A percentile compares a stretch with the other conserved stretches of the same genome.
Conservation (phyloP, 1,140 invertebrate species). For the Drosophila ironensis region DNA sequence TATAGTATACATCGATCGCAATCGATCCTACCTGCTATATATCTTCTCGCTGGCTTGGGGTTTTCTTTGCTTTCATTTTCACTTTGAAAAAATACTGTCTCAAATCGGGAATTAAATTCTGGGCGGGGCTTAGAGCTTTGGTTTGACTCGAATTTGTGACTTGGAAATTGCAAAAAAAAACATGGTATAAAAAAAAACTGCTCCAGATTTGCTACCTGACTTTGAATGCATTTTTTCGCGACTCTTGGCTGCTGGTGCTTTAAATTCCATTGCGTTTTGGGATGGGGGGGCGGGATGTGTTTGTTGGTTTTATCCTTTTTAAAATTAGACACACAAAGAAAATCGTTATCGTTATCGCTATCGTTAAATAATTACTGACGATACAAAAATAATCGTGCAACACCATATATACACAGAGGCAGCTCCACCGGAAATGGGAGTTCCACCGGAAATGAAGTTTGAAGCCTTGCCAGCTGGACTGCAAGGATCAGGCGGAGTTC, state of each 20-base stretch:
- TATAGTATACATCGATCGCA: constrained; percentile 34
- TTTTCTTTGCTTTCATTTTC: constrained; percentile 5
- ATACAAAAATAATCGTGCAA: constrained; percentile 49
- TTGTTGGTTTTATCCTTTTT: constrained; percentile 19
- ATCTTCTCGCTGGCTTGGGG: constrained; percentile 55
- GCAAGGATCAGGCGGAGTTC: too few relatives aligned
- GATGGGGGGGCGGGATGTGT: too few relatives aligned
- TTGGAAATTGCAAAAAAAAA: too few relatives aligned
- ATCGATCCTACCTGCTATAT: constrained; percentile 45
- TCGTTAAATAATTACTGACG: constrained; percentile 73
- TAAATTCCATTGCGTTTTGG: too few relatives aligned
- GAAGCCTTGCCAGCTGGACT: too few relatives aligned
- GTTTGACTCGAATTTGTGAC: background rate
- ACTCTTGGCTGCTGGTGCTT: too few relatives aligned
- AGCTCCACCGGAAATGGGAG: constrained; percentile 13
- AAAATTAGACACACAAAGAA: constrained; percentile 45
- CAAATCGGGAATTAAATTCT: background rate
- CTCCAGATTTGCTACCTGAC: background rate
- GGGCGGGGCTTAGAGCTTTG: background rate
- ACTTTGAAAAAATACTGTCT: background rate
- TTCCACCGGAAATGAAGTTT: too few relatives aligned
- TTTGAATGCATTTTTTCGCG: background rate
- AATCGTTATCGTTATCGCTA: constrained; percentile 40
- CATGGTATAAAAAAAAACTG: too few relatives aligned
- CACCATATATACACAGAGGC: constrained; percentile 48